Conservation (phyloP, 2,888 invertebrate genomes). For the Myathropa florea region DNA sequence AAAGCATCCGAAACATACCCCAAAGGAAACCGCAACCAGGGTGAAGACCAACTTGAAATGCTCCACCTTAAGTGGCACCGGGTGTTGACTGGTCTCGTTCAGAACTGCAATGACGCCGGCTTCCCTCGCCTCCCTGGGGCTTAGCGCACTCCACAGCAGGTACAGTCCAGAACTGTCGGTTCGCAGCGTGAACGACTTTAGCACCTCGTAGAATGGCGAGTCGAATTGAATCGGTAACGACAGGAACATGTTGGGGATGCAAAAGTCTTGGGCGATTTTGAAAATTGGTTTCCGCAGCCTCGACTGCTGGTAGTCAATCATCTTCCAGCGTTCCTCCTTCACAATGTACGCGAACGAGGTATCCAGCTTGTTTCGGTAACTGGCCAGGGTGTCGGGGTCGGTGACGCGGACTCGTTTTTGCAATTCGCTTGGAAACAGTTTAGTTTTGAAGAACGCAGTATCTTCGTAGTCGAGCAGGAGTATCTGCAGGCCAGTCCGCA, state of each 20-base stretch:
- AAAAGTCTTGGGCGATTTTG: constrained; percentile 64
- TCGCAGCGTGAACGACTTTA: constrained; percentile 65
- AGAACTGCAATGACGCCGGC: constrained; percentile 24
- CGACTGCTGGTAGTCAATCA: constrained; percentile 65
- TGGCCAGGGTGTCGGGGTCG: constrained; percentile 50
- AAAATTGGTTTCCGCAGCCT: constrained; percentile 70
- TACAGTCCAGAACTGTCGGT: constrained; percentile 47
- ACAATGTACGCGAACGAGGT: constrained; percentile 57
- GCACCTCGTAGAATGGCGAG: constrained; percentile 73
- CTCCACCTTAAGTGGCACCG: constrained; percentile 45
- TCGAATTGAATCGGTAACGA: constrained; percentile 76
- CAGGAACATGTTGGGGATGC: constrained; percentile 73
- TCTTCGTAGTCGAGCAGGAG: constrained; percentile 63
- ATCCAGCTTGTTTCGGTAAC: constrained; percentile 60
- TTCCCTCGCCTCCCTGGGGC: constrained; percentile 64
- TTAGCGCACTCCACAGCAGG: constrained; percentile 56
- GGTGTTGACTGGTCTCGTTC: constrained; percentile 38
- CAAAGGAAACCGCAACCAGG: constrained; percentile 5
- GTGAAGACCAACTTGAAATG: constrained; percentile 62
- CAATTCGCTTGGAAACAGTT: constrained; percentile 63
- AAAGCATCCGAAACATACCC: constrained; percentile 32
- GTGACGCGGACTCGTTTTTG: constrained; percentile 38
- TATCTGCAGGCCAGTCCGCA: constrained; percentile 60
- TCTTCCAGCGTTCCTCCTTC: constrained; percentile 59
- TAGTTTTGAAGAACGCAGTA: constrained; percentile 55